Evolutionary conservation across 2,888 invertebrate genomes (phyloP).

Genomic region (Antheraea assamensis): DNA sequence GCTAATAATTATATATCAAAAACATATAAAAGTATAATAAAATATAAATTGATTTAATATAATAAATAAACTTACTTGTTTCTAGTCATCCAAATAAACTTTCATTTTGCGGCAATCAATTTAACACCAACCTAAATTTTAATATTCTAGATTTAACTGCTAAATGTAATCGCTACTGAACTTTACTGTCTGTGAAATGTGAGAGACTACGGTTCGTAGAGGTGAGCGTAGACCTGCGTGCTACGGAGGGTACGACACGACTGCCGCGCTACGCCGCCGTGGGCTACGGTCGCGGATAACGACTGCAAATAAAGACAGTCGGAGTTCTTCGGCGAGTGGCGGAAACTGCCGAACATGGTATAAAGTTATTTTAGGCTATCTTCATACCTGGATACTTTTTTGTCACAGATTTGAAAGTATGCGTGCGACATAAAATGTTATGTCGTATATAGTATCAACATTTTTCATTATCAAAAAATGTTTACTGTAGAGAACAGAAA

Average conservation of each 20-base stretch:
- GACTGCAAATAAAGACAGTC: constrained; percentile 59
- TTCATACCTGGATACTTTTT: constrained; percentile 34
- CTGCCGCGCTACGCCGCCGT: constrained; percentile 67
- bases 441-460: background rate
- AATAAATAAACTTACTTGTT: constrained; percentile 44
- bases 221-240: constrained; percentile 40
- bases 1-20: background rate
- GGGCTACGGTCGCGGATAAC: constrained; percentile 45
- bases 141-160: background rate
- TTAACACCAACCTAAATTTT: constrained; percentile 15
- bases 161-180: constrained; percentile 9
- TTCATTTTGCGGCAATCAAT: constrained; percentile 23
- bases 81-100: constrained; percentile 44
- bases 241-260: constrained; percentile 67
- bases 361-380: constrained; percentile 59
- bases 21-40: background rate
- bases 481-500: too few relatives aligned
- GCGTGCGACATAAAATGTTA: background rate
- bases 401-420: background rate
- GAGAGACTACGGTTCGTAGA: constrained; percentile 18
- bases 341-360: constrained; percentile 57
- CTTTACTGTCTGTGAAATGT: constrained; percentile 2
- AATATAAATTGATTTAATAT: constrained; percentile 17
- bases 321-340: constrained; percentile 53
- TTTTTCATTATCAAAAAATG: background rate